Conservation (phyloP, 1,140 invertebrate genomes). For the Apis florea region DNA sequence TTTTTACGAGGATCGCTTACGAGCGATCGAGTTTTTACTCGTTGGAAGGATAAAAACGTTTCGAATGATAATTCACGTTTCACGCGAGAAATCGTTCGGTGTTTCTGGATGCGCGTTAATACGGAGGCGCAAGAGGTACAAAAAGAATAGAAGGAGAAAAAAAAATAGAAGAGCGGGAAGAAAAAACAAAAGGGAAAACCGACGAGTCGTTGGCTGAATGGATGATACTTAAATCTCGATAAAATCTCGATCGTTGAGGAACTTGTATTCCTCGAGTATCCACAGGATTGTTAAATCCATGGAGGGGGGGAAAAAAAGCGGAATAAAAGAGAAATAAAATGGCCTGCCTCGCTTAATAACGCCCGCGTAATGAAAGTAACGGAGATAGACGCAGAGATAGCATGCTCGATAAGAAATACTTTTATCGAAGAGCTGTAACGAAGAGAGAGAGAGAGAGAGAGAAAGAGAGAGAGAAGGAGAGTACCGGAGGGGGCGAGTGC, state of each 20-base stretch:
- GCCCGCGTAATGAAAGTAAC: conserved; percentile 9
- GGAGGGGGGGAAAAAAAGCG: neutral
- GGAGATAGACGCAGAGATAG: neutral
- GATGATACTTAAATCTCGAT: neutral
- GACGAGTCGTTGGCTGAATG: neutral
- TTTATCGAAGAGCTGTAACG: neutral
- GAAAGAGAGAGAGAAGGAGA: neutral
- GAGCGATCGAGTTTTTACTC: conserved; percentile 35
- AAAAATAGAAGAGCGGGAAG: neutral
- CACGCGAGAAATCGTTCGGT: neutral
- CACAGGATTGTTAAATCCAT: neutral
- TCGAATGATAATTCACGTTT: conserved; percentile 19
- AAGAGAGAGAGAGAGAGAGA: neutral
- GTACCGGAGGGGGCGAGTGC: neutral
- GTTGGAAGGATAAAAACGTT: conserved; percentile 29
- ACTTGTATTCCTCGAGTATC: neutral
- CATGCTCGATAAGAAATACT: conserved; percentile 29
- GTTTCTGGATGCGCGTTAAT: neutral
- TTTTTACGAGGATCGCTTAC: conserved; percentile 38
- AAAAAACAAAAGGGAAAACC: neutral
- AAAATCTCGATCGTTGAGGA: neutral
- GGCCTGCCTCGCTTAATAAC: conserved; percentile 4
- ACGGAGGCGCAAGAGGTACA: no score
- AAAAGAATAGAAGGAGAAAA: neutral
- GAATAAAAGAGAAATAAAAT: neutral